Evolutionary conservation across 2,797 vertebrate species (phyloP), one percentile per base, ranked within the genome.

Genomic region (Anolis apletophallus): DNA sequence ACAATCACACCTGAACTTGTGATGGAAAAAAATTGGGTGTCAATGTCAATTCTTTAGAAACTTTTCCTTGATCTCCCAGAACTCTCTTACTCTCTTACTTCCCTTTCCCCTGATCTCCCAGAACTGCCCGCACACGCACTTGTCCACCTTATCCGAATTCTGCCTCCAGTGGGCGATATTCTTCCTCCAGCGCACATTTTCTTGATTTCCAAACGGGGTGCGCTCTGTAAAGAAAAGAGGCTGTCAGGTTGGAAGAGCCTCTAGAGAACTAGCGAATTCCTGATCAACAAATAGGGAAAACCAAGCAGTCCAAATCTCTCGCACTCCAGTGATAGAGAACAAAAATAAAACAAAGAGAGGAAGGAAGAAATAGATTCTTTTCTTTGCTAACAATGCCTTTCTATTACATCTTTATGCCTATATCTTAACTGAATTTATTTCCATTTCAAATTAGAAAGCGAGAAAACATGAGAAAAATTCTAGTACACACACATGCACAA

Each of bases 161-260:
- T 97, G 98, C 87, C 94, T 97, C 98, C 98, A 99, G 94, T 98
- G 98, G 3, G 97, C 97, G 89, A 98, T 90, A 19, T 98, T 98
- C 94, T 99, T 99, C 93, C 97, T 97, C 98, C 98, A 99, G 83
- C 98, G 96, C 1, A 99, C 98, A 0, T 98, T 99, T 91, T 99
- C 98, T 92, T 98, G 98, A 93, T 95, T 97, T 78, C 97, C 98
- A 73, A 97, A 98, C 0, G 98, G 98, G 93, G 97, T 98, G 74
- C 98, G 96, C 91, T 99, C 98, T 99, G 94, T 13, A 80, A 54
- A 8, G 75, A 79, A 6, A 83, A 73, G n/a, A 72, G 3, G 5
- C 0, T 0, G 13, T 14, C 32, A 6, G 16, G 1, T n/a, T 11
- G 21, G 50, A 52, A n/a, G 19, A 40, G 34, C 4, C 99, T 94